Evolutionary conservation across 2,888 invertebrate genomes (phyloP), one percentile per base, ranked within the genome.

Genomic region (Apeira syringaria): DNA sequence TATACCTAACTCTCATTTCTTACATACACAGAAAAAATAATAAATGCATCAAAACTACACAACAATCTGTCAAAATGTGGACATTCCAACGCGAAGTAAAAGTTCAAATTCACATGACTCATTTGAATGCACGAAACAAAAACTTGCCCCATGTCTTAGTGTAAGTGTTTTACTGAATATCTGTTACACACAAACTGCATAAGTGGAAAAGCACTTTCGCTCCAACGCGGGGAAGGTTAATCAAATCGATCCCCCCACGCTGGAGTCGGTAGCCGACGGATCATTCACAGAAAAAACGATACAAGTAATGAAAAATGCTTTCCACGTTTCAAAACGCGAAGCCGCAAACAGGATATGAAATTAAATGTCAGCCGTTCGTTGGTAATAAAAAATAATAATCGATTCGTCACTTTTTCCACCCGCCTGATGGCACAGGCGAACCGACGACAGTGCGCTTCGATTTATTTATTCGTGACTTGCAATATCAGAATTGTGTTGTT

Each of bases 331-430:
- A 59, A 61, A 68, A 68, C 45, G 60, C 48, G 57, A 49, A 56
- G 52, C 55, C 51, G 66, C 71, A 79, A 75, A 76, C 72, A 59
- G 64, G 61, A 70, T 71, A 70, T 67, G 61, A 76, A 80, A 79
- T 80, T 72, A 75, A 77, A 74, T 68, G 76, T 76, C 79, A 74
- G 53, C 42, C 51, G 56, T 61, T 50, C 58, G 61, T 56, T 61
- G 52, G 49, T 57, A 58, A 71, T 69, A 62, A 71, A 68, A 73
- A 72, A 68, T 62, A 69, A 56, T 58, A 49, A 57, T 61, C 50
- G 52, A 59, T 59, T 59, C 64, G 63, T 59, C 57, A 56, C 56
- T 58, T 28, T 61, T 56, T 53, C 46, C 41, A 48, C 42, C 40
- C 56, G 48, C 37, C 43, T 47, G 51, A 44, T 54, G 44, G 50